Conservation (phyloP, 2,113 vertebrate species). For the Phalacrocorax brasilianus region DNA sequence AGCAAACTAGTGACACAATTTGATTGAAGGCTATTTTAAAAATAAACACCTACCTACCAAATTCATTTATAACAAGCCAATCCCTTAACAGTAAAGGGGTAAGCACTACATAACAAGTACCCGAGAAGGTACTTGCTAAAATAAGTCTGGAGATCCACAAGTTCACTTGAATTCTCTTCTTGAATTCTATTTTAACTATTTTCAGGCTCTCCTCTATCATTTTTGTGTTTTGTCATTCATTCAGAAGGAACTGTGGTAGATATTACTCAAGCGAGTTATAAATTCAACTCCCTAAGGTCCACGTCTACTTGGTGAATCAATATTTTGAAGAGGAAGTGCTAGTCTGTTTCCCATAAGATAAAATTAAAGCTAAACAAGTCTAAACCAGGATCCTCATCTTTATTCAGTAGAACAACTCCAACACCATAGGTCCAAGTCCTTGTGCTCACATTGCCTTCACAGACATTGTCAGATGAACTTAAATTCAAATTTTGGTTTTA, state of each 20-base stretch:
- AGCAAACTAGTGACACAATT: background rate
- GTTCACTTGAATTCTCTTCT: too few species aligned
- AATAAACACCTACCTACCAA: background rate
- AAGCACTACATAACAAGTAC: background rate
- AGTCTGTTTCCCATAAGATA: background rate
- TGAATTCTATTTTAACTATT: background rate
- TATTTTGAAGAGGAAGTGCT: background rate
- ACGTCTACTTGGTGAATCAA: accelerated
- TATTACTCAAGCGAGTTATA: background rate
- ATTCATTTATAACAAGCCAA: background rate
- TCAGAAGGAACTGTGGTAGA: background rate
- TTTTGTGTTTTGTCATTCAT: background rate
- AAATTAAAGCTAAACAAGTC: background rate
- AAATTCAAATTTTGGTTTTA: background rate
- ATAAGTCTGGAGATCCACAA: too few species aligned
- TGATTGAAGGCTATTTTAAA: background rate
- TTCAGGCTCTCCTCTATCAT: background rate
- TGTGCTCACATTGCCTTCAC: background rate
- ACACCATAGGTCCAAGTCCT: background rate
- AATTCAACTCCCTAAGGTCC: background rate
- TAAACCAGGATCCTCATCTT: background rate
- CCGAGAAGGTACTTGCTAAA: too few species aligned
- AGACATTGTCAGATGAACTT: background rate
- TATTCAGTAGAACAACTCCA: background rate
- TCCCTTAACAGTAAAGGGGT: background rate